Conservation (phyloP, 2,888 invertebrate genomes). For the Polydrusus cervinus region DNA sequence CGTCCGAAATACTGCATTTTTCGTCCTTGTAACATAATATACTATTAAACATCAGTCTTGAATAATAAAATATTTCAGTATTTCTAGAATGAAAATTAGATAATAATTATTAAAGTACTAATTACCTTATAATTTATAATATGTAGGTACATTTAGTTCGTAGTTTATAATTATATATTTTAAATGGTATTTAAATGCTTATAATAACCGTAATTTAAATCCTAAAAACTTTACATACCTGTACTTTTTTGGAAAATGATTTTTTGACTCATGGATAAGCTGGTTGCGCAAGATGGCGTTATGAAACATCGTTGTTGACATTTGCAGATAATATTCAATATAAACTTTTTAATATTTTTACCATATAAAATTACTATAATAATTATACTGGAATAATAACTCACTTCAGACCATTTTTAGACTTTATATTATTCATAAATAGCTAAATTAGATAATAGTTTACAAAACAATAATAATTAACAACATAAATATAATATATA, state of each 20-base stretch:
- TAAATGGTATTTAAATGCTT: not conserved
- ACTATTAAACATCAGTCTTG: too few species aligned
- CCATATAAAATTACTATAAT: not conserved
- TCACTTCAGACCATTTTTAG: too few species aligned
- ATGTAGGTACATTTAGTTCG: too few species aligned
- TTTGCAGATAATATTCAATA: not conserved
- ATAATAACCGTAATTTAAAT: slow-evolving; percentile 15
- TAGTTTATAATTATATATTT: not conserved
- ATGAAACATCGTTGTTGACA: slow-evolving; percentile 5
- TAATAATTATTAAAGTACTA: not conserved
- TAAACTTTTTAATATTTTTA: not conserved
- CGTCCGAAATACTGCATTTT: too few species aligned
- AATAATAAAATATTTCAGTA: too few species aligned
- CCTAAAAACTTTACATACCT: not conserved
- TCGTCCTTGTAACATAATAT: too few species aligned
- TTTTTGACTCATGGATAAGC: not conserved
- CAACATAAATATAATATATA: too few species aligned
- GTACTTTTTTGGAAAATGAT: not conserved
- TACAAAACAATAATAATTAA: too few species aligned
- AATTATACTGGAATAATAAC: not conserved
- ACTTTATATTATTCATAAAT: too few species aligned
- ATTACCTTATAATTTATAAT: not conserved
- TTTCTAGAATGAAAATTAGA: not conserved
- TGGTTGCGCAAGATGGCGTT: slow-evolving; percentile 11
- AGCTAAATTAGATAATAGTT: too few species aligned